These are phyloP conservation scores for Prinia subflava DNA, from an alignment of 2,113 vertebrate genomes.

Conservation along the genomic window DNA sequence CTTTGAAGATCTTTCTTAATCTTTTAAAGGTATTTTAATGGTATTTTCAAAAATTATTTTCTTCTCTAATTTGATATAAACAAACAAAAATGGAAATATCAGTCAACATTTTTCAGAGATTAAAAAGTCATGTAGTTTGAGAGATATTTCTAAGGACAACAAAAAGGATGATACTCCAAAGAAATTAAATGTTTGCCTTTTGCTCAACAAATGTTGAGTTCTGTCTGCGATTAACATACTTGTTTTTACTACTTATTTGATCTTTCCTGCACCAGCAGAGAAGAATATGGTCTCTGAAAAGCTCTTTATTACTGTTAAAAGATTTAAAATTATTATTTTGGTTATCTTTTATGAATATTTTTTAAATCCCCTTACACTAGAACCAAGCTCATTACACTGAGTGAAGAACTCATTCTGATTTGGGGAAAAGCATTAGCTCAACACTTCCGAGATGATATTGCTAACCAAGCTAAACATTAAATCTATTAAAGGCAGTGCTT, in stretches of 20 bases:
- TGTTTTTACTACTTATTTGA: not conserved
- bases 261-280: not conserved
- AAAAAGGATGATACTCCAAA: not conserved
- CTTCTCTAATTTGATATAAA: not conserved
- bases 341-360: not conserved
- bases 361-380: not conserved
- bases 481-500: not conserved
- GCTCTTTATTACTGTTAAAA: not conserved
- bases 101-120: not conserved
- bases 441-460: not conserved
- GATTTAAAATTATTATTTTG: not conserved
- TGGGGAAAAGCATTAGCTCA: not conserved
- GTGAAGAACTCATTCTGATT: not conserved
- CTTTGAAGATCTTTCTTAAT: not conserved
- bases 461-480: not conserved
- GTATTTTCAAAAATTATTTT: not conserved
- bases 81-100: not conserved
- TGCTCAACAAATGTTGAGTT: not conserved
- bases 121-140: not conserved
- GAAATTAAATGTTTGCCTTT: not conserved
- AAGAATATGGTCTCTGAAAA: not conserved
- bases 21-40: not conserved
- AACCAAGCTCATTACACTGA: not conserved
- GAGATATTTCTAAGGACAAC: not conserved
- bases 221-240: not conserved